Percentiles rank a stretch among this genome's conserved stretches.
Evolutionary conservation across 2,888 invertebrate species (phyloP).

Genomic region (Pyrocoelia pectoralis): DNA sequence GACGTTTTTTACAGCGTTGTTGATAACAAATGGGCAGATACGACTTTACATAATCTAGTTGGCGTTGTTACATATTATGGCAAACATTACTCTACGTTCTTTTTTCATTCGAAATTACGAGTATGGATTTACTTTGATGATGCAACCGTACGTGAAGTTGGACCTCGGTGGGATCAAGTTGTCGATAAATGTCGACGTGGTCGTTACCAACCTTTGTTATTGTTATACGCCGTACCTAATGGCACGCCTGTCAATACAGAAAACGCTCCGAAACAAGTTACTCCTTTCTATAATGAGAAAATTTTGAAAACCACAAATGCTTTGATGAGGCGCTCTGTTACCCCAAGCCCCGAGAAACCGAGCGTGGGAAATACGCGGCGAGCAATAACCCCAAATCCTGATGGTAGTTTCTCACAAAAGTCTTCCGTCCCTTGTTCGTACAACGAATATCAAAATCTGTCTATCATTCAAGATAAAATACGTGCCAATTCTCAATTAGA

Average conservation of each 20-base stretch:
- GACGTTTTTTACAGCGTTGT: constrained; percentile 93
- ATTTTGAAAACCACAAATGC: constrained; percentile 52
- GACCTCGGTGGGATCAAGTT: constrained; percentile 93
- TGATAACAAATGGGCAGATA: constrained; percentile 82
- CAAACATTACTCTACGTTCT: constrained; percentile 97
- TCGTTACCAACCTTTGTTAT: constrained; percentile 88
- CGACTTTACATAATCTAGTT: constrained; percentile 84
- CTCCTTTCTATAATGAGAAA: constrained; percentile 61
- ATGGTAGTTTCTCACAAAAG: constrained; percentile 64
- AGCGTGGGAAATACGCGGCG: constrained; percentile 71
- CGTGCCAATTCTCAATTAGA: constrained; percentile 51
- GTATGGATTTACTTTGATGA: constrained; percentile 98
- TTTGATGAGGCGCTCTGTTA: constrained; percentile 75
- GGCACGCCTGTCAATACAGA: constrained; percentile 80
- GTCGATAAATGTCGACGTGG: constrained; percentile 93
- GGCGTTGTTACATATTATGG: constrained; percentile 97
- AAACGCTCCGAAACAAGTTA: constrained; percentile 74
- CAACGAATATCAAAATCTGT: constrained; percentile 76
- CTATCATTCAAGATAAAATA: constrained; percentile 72
- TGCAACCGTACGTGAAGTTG: constrained; percentile 93
- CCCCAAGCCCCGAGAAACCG: constrained; percentile 86
- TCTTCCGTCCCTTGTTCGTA: constrained; percentile 58
- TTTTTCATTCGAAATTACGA: constrained; percentile 91
- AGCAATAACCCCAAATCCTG: constrained; percentile 88
- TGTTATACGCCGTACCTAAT: constrained; percentile 88